Evolutionary conservation across 2,888 invertebrate genomes (phyloP).

Genomic region (Myathropa florea): DNA sequence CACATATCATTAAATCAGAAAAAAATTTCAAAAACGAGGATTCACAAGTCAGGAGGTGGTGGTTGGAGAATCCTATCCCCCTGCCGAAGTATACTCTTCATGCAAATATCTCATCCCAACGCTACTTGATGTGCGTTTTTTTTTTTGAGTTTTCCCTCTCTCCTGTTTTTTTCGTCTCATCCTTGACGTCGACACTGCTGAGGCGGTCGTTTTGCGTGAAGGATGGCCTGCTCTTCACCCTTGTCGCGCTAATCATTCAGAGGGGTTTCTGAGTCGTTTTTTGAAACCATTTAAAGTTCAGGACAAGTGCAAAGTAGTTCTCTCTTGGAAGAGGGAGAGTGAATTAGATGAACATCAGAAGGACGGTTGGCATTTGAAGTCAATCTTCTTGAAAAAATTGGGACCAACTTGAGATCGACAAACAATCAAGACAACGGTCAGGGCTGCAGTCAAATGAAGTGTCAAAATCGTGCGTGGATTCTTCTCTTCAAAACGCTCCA

Average conservation of each 20-base stretch:
- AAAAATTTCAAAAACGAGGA: background rate
- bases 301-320: background rate
- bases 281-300: conserved; percentile 16
- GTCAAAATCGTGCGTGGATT: background rate
- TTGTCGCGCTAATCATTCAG: background rate
- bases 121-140: background rate
- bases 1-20: conserved; percentile 21
- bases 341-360: too few relatives aligned
- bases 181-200: background rate
- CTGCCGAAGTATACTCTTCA: background rate
- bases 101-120: background rate
- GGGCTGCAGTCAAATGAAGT: background rate
- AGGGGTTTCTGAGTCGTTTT: background rate
- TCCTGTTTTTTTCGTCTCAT: background rate
- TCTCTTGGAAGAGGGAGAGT: background rate
- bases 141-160: background rate
- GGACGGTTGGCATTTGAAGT: too few relatives aligned
- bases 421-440: conserved; percentile 16
- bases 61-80: background rate
- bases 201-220: background rate
- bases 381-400: background rate
- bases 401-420: conserved; percentile 14
- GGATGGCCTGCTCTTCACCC: background rate
- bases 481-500: background rate
- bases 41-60: background rate